Evolutionary conservation across 2,888 invertebrate genomes (phyloP).

Genomic region (Zeuzera pyrina): DNA sequence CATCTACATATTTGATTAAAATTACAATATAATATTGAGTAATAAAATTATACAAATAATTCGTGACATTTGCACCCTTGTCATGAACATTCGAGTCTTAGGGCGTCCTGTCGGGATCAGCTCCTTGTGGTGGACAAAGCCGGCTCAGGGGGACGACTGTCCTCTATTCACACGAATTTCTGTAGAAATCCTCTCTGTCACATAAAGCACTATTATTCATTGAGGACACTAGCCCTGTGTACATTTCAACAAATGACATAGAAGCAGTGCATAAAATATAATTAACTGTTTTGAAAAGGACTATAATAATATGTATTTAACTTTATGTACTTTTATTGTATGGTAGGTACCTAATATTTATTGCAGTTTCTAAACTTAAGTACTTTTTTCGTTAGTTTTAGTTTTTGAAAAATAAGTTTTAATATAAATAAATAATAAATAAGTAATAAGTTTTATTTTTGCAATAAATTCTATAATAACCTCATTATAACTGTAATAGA

Average conservation of each 20-base stretch:
- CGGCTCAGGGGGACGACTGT: slow-evolving; percentile 15
- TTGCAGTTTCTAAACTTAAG: no score
- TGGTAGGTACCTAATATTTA: no score
- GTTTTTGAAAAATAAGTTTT: no score
- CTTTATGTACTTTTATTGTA: no score
- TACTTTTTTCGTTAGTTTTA: no score
- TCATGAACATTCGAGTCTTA: slow-evolving; percentile 27
- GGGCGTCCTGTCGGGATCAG: slow-evolving; percentile 28
- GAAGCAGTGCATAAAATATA: slow-evolving; percentile 45
- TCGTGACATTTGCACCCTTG: slow-evolving; percentile 37
- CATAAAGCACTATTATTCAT: slow-evolving; percentile 56
- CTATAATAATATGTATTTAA: no score
- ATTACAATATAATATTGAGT: neutral
- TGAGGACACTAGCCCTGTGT: slow-evolving; percentile 23
- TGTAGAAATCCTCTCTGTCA: slow-evolving; percentile 47
- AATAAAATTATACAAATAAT: neutral
- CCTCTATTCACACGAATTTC: slow-evolving; percentile 49
- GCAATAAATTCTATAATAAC: no score
- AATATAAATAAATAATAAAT: no score
- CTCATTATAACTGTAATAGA: no score
- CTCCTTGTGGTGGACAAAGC: slow-evolving; percentile 45
- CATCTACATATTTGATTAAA: neutral
- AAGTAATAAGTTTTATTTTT: no score
- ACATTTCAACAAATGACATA: slow-evolving; percentile 34
- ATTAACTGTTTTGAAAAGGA: no score